These are phyloP conservation scores for Atherinomorus stipes DNA, from an alignment of 2,113 vertebrate genomes.

Conservation along the genomic window DNA sequence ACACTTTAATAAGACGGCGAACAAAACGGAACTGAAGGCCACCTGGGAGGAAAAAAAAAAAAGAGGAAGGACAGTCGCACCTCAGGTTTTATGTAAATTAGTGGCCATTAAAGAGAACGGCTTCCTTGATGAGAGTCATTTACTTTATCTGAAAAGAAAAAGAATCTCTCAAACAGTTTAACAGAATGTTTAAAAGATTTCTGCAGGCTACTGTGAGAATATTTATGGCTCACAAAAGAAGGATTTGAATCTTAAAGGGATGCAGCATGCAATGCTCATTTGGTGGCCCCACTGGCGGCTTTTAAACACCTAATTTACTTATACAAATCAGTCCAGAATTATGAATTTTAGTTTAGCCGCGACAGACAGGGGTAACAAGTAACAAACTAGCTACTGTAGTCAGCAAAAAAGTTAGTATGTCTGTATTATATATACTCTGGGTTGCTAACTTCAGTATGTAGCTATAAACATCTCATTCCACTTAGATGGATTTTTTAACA, in stretches of 20 bases:
- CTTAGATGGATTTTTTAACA: too few species aligned
- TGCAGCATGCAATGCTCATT: conserved; percentile 40
- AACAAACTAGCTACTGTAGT: not conserved
- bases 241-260: conserved; percentile 45
- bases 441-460: not conserved
- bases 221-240: conserved; percentile 62
- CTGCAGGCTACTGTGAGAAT: conserved; percentile 57
- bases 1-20: conserved; percentile 41
- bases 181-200: conserved; percentile 63
- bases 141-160: conserved; percentile 33
- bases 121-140: conserved; percentile 55
- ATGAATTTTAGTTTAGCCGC: conserved; percentile 7
- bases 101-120: conserved; percentile 43
- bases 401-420: not conserved
- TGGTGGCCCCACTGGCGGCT: conserved; percentile 36
- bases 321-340: not conserved
- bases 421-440: not conserved
- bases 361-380: not conserved
- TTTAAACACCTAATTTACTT: conserved; percentile 32
- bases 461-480: too few species aligned
- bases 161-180: conserved; percentile 50
- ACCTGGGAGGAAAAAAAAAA: conserved; percentile 7
- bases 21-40: conserved; percentile 58
- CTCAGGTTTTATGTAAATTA: conserved; percentile 59
- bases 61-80: conserved; percentile 18